Evolutionary conservation across 92 coral and sea anemone genomes (phyloP), one percentile per base, ranked within the genome.

Genomic region (Phenganax subtilis): DNA sequence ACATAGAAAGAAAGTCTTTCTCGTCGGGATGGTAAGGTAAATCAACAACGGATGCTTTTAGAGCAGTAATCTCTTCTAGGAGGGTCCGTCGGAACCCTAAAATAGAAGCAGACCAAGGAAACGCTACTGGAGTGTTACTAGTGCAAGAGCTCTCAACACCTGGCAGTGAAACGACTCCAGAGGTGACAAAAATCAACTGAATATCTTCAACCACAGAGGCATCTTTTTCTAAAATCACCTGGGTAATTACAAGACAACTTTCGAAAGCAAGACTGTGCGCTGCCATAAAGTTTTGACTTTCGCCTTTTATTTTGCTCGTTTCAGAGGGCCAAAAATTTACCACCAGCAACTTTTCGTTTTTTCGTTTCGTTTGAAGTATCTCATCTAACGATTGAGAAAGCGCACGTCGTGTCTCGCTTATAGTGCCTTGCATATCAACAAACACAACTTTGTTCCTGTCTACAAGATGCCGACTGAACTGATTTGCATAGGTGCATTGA

Each of bases 281-380:
- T 66, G 54, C 54, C 15, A 12, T 71, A 9, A 87, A 80, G 29
- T 79, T 85, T 51, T 37, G 55, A 37, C 82, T 71, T 29, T 84
- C 74, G 17, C 27, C 84, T 16, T 81, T 72, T 6, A 76, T 47
- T 52, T 29, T 2, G 64, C 73, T 64, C 3, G 89, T 75, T 55
- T 89, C 89, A 29, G 86, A 82, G 9, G 91, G 91, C 80, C 83
- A 84, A 29, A 89, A 89, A 80, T 86, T 86, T 57, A 86, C 55
- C 16, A 86, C 60, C 70, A 51, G 82, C 10, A 73, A 59, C 10
- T 74, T 86, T 7, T 79, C 75, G 3, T 17, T 6, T 11, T n/a
- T 54, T 28, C 55, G 31, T 44, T 12, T 27, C 58, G 15, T 67
- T 6, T 37, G 0, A 10, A 25, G 1, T 1, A 51, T 3, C 10